Evolutionary conservation across 2,113 vertebrate genomes (phyloP), one percentile per base, ranked within the genome.

Genomic region (Litocranius walleri): DNA sequence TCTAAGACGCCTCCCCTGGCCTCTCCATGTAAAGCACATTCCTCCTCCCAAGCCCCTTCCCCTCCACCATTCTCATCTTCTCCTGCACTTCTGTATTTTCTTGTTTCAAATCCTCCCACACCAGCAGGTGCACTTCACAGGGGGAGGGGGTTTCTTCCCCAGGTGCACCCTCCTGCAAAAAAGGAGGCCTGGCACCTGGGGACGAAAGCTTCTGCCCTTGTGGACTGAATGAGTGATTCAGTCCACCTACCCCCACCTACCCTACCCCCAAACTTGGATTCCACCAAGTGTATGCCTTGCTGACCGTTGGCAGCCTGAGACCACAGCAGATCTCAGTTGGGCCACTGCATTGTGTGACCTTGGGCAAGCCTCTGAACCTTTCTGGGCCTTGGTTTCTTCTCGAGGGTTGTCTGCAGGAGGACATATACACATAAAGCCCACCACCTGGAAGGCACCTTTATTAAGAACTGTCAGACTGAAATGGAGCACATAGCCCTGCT

Each of bases 171-270:
- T 6, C 3, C 7, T 1, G 1, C 30, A 78, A 40, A 62, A 57
- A 23, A 23, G 0, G 1, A 50, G 43, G 80, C 43, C 50, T 13
- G 52, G 52, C 4, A 50, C 48, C 48, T 50, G 48, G 48, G 48
- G 48, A 50, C 12, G 3, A 50, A 50, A 33, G 19, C 54, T 36
- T 14, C 1, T 82, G 50, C 23, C 50, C 2, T 50, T 57, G 16
- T 4, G 30, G 23, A 12, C 21, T 3, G 16, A 59, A 54, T 7
- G 9, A 36, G 36, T 0, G n/a, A 48, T 4, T 1, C 67, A 71
- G 67, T 71, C 67, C n/a, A 23, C 21, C n/a, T 11, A 43, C 21
- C 45, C 33, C 23, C 8, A 0, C 30, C 50, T 25, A 5, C 2
- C 7, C 54, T 16, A 56, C 64, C 7, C 29, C 40, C 13, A n/a